These are phyloP conservation scores for Amblyjoppa proteus DNA, from an alignment of 2,888 invertebrate species.

Conservation along the genomic window DNA sequence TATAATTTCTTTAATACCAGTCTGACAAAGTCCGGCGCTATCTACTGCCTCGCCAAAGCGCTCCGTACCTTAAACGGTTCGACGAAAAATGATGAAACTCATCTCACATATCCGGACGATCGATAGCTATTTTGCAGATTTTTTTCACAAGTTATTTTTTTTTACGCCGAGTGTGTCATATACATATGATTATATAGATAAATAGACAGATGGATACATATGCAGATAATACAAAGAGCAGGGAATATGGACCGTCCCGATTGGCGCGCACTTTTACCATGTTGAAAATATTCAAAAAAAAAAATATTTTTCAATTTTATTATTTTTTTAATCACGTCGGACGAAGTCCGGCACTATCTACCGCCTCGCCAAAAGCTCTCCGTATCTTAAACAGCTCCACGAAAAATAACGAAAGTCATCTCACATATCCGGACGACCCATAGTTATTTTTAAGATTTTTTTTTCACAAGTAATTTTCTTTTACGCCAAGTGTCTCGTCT, in stretches of 20 bases:
- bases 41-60: neutral
- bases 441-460: neutral
- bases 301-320: too few species aligned
- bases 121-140: neutral
- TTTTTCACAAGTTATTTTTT: neutral
- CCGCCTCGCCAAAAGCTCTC: neutral
- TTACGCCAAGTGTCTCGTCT: neutral
- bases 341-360: neutral
- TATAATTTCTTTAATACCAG: neutral
- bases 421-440: neutral
- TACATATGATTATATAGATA: too few species aligned
- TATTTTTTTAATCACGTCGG: neutral
- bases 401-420: neutral
- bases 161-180: neutral
- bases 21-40: neutral
- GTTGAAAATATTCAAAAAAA: too few species aligned
- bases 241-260: too few species aligned
- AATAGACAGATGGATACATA: too few species aligned
- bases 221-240: neutral
- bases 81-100: neutral
- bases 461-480: neutral
- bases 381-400: neutral
- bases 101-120: neutral
- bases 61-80: neutral
- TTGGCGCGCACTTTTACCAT: too few species aligned